Evolutionary conservation across 1,140 invertebrate species (phyloP).

Genomic region (Pachypsylla venusta): DNA sequence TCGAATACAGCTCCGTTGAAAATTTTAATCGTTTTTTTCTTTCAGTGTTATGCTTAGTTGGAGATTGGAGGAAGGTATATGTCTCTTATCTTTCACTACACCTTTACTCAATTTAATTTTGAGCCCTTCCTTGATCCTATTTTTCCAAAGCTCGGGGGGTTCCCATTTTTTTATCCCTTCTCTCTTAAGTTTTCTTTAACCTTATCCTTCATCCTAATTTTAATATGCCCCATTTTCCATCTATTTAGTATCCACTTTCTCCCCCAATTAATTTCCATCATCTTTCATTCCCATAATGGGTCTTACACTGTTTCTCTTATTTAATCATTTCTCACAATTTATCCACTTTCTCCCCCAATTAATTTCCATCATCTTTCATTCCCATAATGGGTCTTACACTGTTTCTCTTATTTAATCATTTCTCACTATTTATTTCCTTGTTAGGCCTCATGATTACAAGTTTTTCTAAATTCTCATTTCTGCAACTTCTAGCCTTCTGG

Average conservation of each 20-base stretch:
- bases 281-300: slow-evolving; percentile 28
- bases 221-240: no score
- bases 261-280: not conserved
- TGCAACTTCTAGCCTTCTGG: not conserved
- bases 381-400: slow-evolving; percentile 26
- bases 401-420: slow-evolving; percentile 16
- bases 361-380: slow-evolving; percentile 23
- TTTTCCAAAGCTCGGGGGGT: no score
- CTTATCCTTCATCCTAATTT: no score
- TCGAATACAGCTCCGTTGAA: no score
- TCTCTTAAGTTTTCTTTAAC: no score
- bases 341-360: not conserved
- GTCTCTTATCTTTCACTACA: no score
- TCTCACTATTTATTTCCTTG: slow-evolving; percentile 12
- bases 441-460: not conserved
- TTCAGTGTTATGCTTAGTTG: no score
- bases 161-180: no score
- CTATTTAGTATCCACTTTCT: slow-evolving; percentile 4
- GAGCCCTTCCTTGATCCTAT: no score
- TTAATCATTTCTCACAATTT: slow-evolving; percentile 13
- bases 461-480: not conserved
- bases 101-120: no score
- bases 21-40: no score
- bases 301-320: slow-evolving; percentile 20
- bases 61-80: no score